Base-by-base conservation (phyloP, 2,797 vertebrate genomes). In the Acropternis orthonyx region DNA sequence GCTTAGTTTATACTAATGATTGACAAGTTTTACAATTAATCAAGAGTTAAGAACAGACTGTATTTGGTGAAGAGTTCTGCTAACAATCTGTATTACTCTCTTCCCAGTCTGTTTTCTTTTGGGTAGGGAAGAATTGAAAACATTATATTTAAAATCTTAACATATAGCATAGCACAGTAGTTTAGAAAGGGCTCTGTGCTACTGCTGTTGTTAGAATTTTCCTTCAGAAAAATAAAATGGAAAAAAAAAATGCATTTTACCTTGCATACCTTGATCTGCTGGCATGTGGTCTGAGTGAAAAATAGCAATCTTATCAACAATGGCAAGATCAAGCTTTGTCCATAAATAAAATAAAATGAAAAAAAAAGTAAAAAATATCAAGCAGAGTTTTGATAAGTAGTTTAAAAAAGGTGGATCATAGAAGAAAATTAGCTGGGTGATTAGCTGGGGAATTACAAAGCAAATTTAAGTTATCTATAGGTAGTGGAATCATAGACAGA, bases 11-110 rank as follows among this genome's bases (percentile, higher is more conserved):
- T 89, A 84, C 58, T 96, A 87, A 89, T 94, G 81, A 91, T 72
- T 94, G 92, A 94, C 81, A 92, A 92, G 56, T 85, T 89, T 94
- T 91, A 39, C 56, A 94, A 85, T 74, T 92, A 92, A 83, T 85
- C 78, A 85, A 65, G 86, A 89, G 16, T 75, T 77, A 89, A 71
- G 75, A 96, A 93, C 84, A 95, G 91, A 85, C 56, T 83, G 72
- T 88, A 77, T 95, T 89, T 93, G 56, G 23, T 89, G 85, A 86
- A 87, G 51, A 65, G 34, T 80, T 94, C 84, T 96, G 65, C 69
- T 94, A 87, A 68, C 68, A 93, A 88, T 89, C 84, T 89, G 65
- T 83, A 88, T 77, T 79, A 59, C 22, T 56, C 24, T 89, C 36
- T 89, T 30, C 36, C n/a, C 22, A 8, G 37, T 74, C 82, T 88